phyloP scores from a whole-genome alignment of 2,113 vertebrate species.

The Tragelaphus scriptus region DNA sequence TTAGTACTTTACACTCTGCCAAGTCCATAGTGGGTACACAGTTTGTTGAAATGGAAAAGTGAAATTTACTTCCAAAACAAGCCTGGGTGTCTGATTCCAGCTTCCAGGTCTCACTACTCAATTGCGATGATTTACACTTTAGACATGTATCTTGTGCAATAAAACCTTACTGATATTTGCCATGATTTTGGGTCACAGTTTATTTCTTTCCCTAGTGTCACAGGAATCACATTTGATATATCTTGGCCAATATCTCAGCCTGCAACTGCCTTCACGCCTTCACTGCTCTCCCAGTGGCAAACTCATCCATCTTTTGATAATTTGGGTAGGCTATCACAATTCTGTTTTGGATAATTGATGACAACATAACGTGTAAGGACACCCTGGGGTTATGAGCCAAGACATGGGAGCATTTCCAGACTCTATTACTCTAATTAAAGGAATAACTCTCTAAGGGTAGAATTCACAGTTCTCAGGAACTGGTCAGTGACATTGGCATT shows the following conservation, averaged over 20 bases:
- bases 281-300: conserved; percentile 10
- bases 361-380: conserved; percentile 25
- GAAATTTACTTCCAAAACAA: not conserved
- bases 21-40: not conserved
- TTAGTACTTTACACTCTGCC: not conserved
- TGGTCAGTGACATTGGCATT: not conserved
- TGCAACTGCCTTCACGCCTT: not conserved
- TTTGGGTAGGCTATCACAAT: not conserved
- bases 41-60: not conserved
- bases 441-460: not conserved
- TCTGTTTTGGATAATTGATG: conserved; percentile 47
- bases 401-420: not conserved
- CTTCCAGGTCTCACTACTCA: not conserved
- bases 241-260: not conserved
- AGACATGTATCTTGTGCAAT: not conserved
- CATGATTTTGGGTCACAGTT: not conserved
- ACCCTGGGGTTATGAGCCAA: conserved; percentile 36
- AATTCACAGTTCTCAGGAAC: conserved; percentile 10
- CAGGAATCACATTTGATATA: not conserved
- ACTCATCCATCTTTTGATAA: conserved; percentile 46
- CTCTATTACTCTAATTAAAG: conserved; percentile 37
- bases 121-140: not conserved
- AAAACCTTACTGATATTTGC: not conserved
- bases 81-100: not conserved
- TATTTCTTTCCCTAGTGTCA: not conserved